Conservation (phyloP, 2,113 vertebrate species). For the Myotis brandtii region DNA sequence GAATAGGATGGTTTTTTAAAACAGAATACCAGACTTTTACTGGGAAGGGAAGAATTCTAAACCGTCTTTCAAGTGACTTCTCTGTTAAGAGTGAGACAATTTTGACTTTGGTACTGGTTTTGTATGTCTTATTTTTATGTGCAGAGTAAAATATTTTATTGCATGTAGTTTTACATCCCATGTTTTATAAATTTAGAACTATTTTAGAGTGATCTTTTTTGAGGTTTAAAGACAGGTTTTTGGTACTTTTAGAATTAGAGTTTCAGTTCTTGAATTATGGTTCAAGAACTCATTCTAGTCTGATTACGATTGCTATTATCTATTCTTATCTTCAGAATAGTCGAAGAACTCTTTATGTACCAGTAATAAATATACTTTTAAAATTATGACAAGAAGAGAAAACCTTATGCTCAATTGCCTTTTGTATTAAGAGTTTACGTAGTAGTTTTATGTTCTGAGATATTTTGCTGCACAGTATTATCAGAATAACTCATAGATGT, state of each 20-base stretch:
- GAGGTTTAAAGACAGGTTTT: constrained; percentile 18
- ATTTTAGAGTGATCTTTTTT: not conserved
- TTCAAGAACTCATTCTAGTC: not conserved
- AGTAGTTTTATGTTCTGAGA: constrained; percentile 32
- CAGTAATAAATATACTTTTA: constrained; percentile 44
- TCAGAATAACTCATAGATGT: constrained; percentile 24
- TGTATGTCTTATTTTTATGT: constrained; percentile 33
- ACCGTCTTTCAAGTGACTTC: not conserved
- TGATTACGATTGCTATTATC: constrained; percentile 48
- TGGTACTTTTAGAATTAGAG: not conserved
- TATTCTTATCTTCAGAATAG: constrained; percentile 60
- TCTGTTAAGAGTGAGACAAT: not conserved
- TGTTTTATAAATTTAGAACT: constrained; percentile 43
- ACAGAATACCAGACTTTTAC: not conserved
- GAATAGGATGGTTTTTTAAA: constrained; percentile 28
- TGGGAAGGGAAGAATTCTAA: constrained; percentile 37
- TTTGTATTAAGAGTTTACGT: constrained; percentile 31
- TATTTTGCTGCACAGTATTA: constrained; percentile 39
- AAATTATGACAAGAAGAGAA: not conserved
- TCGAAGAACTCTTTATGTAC: constrained; percentile 37
- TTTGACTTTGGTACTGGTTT: constrained; percentile 46
- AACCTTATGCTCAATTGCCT: not conserved
- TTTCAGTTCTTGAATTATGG: constrained; percentile 39
- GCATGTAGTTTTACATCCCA: not conserved
- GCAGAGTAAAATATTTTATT: constrained; percentile 8